Evolutionary conservation across 2,888 invertebrate species (phyloP), one percentile per base, ranked within the genome.

Genomic region (Luperina nickerlii): DNA sequence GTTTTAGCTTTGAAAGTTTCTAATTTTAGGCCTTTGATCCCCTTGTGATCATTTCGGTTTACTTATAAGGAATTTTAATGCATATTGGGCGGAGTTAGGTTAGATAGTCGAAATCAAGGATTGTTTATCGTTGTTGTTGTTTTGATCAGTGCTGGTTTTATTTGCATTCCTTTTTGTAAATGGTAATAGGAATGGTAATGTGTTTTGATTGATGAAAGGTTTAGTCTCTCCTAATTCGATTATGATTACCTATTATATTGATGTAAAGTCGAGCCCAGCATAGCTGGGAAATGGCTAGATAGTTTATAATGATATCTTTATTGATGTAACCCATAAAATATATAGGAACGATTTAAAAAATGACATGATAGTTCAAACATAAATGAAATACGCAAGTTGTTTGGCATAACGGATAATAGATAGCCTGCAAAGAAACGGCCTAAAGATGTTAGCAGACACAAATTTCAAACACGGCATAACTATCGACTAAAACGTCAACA

Each of bases 1-100:
- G 83, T 83, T 89, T 90, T 86, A 86, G 93, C 94, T 94, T 92
- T 92, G 92, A 92, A 92, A 91, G 89, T 88, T 76, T 89, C 91
- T 91, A 94, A 94, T 92, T 94, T 93, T 94, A 91, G 94, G 91
- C 91, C 94, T 95, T 96, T 96, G 95, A 95, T 95, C 93, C 74
- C 70, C 78, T 93, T 87, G 85, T 82, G 88, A 90, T 90, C 89
- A 89, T 92, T 91, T 90, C 76, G 89, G 90, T 90, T 92, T 90
- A 90, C 90, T 89, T 91, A 91, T 91, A 90, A 88, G 88, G 90
- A 89, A 91, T 92, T 91, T 91, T 90, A 90, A 90, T 88, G 89
- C 85, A 87, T 87, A 88, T 89, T 87, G 84, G 83, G 76, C 70
- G 66, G 75, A 79, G 86, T 76, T 82, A 87, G 79, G 82, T 83